Base-by-base conservation (phyloP, 2,888 invertebrate species). In the Lasiommata megera region DNA sequence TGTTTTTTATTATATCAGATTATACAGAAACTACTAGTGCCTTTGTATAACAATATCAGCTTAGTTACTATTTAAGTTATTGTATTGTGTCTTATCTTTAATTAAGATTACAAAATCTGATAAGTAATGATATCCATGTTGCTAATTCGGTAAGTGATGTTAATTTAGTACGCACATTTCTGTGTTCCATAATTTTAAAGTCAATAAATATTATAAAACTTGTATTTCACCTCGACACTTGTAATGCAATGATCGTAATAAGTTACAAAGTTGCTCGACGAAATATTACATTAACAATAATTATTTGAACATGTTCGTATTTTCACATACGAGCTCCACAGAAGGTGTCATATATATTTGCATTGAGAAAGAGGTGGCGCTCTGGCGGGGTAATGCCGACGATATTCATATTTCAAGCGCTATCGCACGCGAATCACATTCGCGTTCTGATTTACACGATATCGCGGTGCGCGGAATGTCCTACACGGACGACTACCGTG, bases 391-490 rank as follows among this genome's bases (percentile, higher is more conserved):
- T 80, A 81, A 79, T 77, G 76, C 80, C n/a, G 77, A 74, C 80
- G 76, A 83, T 85, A 78, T 84, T 79, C 84, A 84, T 88, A 85
- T 80, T 79, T 88, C 78, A 85, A 72, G 62, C 67, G 73, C 61
- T 83, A 87, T 87, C 86, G 74, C 75, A 67, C 70, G 73, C 71
- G 75, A 72, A 84, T 87, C 84, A 75, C 72, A 69, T 69, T 71
- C 76, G 76, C 73, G 79, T 79, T 65, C 82, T 80, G 85, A 88
- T 88, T 84, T 84, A 84, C 86, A 79, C 68, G 85, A 83, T 80
- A 80, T 77, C 72, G 74, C 71, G 71, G 74, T 70, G 72, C 73
- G 71, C 67, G 67, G 71, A 72, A 73, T 73, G 76, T 67, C 68
- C 72, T 75, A 75, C 79, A 75, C 71, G 72, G 71, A 80, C n/a